These are phyloP conservation scores for Prosopocoilus inquinatus DNA, from an alignment of 2,888 invertebrate genomes.

Conservation along the genomic window DNA sequence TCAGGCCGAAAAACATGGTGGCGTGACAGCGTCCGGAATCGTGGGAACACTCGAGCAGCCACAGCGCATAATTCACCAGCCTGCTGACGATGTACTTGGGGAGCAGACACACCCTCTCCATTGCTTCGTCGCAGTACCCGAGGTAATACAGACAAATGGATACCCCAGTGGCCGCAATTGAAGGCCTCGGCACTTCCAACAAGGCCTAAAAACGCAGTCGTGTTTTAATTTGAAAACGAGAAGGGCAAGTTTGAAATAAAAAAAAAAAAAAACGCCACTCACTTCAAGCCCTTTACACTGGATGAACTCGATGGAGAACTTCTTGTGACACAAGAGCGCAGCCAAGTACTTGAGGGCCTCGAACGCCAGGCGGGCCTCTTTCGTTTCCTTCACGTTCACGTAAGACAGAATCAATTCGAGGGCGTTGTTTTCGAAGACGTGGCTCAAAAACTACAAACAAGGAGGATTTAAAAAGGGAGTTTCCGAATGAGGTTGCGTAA, in stretches of 20 bases:
- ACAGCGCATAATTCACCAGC: conserved; percentile 84
- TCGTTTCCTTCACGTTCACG: conserved; percentile 82
- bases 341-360: conserved; percentile 95
- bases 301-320: conserved; percentile 95
- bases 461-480: too few relatives aligned
- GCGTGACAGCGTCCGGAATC: conserved; percentile 98
- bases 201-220: conserved; percentile 70
- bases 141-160: conserved; percentile 95
- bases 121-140: conserved; percentile 95
- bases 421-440: conserved; percentile 91
- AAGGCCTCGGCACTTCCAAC: conserved; percentile 87
- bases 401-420: conserved; percentile 87
- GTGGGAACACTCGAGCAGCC: conserved; percentile 89
- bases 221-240: neutral
- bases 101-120: conserved; percentile 91
- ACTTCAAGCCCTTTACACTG: conserved; percentile 82
- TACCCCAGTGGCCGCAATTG: conserved; percentile 94
- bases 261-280: conserved; percentile 22
- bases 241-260: too few relatives aligned
- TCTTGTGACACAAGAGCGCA: conserved; percentile 94
- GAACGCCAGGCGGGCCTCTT: conserved; percentile 90
- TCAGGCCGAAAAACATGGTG: conserved; percentile 95
- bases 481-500: neutral
- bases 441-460: conserved; percentile 72
- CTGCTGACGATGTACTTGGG: conserved; percentile 74